Evolutionary conservation across 2,888 invertebrate species (phyloP), one percentile per base, ranked within the genome.

Genomic region (Eristalis intricaria): DNA sequence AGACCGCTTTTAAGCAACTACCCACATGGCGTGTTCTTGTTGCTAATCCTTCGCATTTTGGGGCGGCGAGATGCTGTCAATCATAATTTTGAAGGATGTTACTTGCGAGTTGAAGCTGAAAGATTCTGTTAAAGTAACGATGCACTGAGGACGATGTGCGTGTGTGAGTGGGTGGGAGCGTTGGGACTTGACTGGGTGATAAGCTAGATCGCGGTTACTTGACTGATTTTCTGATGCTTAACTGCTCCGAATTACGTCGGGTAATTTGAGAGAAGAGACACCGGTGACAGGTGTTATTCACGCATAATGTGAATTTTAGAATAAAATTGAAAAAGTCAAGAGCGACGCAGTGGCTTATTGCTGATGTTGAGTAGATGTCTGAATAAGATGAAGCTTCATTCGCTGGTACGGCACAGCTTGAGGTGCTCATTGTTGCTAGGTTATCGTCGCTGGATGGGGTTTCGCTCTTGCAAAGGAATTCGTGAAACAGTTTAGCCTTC

Each of bases 51-150:
- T 61, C 73, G 50, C 50, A 8, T 65, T 75, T 78, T 26, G 15
- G 50, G 50, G 35, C 26, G 26, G 56, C 60, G 73, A 74, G 40
- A 75, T 70, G 74, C 71, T 83, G 86, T 86, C 86, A 83, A 71
- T 74, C 69, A 75, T 71, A 78, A 68, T 74, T 32, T 78, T 82
- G 35, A 61, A 63, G 64, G 68, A 69, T 38, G 50, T 73, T 76
- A 43, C 68, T 58, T 68, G 58, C 22, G 70, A 35, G 63, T 60
- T 60, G 22, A 63, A 56, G 63, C 32, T 65, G 56, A 71, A 71
- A 40, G 56, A 71, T 82, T 82, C 11, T 58, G 43, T 68, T 50
- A 63, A 43, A 35, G 35, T 22, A 75, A 65, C 43, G 23, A 70
- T 56, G 56, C 19, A 19, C 19, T 60, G 43, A 26, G 66, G 23